phyloP scores from a whole-genome alignment of 2,113 vertebrate species.

The Cololabis saira region DNA sequence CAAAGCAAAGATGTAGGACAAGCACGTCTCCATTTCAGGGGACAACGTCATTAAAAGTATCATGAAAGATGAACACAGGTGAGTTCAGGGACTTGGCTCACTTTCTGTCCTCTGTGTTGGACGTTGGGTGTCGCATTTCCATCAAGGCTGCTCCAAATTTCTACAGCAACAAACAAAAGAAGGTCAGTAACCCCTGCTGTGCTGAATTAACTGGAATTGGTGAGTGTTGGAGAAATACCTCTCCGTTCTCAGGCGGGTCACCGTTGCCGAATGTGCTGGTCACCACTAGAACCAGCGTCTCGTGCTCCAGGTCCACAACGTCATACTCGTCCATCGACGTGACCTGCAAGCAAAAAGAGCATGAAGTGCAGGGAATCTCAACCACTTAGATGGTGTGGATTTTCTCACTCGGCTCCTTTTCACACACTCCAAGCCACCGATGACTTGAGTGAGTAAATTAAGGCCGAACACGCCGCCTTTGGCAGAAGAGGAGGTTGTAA shows the following conservation, averaged over 20 bases:
- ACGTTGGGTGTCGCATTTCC: conserved; percentile 96
- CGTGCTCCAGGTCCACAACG: conserved; percentile 93
- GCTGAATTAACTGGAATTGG: neutral
- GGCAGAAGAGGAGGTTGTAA: conserved; percentile 60
- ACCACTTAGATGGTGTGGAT: neutral
- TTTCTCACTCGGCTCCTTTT: conserved; percentile 22
- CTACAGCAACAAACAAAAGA: conserved; percentile 72
- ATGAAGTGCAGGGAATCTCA: neutral
- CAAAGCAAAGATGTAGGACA: conserved; percentile 5
- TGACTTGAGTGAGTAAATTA: conserved; percentile 52
- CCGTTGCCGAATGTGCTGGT: conserved; percentile 98
- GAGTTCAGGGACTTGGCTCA: conserved; percentile 71
- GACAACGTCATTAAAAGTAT: neutral
- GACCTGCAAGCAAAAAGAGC: conserved; percentile 78
- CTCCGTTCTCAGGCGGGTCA: conserved; percentile 95
- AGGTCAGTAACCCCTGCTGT: neutral
- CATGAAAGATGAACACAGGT: neutral
- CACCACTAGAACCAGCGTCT: conserved; percentile 91
- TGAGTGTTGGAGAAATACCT: conserved; percentile 77
- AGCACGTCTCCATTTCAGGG: fast-evolving
- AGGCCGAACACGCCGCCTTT: conserved; percentile 47
- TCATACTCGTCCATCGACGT: conserved; percentile 98
- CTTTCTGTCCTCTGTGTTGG: conserved; percentile 92
- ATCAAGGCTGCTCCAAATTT: conserved; percentile 95
- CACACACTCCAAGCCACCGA: conserved; percentile 43